Base-by-base conservation (phyloP, 2,888 invertebrate species). In the Tyria jacobaeae region DNA sequence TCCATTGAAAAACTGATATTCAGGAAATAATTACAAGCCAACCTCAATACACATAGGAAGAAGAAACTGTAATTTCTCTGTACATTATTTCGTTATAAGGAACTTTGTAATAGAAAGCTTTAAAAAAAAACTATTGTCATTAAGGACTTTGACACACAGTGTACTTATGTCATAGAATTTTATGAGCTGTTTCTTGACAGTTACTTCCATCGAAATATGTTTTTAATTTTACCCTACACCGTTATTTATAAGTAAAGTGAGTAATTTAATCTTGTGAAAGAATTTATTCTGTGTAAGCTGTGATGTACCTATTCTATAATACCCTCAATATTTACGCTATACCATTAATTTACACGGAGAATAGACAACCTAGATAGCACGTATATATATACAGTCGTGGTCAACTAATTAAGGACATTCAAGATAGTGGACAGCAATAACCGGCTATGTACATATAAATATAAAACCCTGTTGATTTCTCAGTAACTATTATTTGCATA, bases 61-160 rank as follows among this genome's bases (percentile, higher is more conserved):
- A n/a, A n/a, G n/a, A 64, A 47, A 55, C 49, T 37, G n/a, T 65
- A 65, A 49, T 21, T 34, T 55, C 21, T 21, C 44, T 62, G 60
- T 58, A 48, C 31, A 55, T 47, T n/a, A 47, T 62, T 54, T 27
- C 44, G 44, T 41, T 54, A 37, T 64, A 34, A 63, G 44, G 54
- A 55, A 50, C 21, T 53, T 54, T 50, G 58, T 55, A 59, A 54
- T 58, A 55, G 21, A 9, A 15, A 58, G 58, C 62, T 62, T 58
- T 62, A 62, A 62, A 10, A 51, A 62, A 62, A 10, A 51, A 10
- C 27, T n/a, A 12, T 50, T 31, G 31, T 27, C 31, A 17, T 31
- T 31, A 17, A 7, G 49, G 21, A 41, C 10, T 41, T 17, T 17
- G 2, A 21, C 10, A 44, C 21, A 44, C 41, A 44, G 17, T 44